Evolutionary conservation across 1,140 invertebrate species (phyloP), one percentile per base, ranked within the genome.

Genomic region (Drosophila pallidifrons): DNA sequence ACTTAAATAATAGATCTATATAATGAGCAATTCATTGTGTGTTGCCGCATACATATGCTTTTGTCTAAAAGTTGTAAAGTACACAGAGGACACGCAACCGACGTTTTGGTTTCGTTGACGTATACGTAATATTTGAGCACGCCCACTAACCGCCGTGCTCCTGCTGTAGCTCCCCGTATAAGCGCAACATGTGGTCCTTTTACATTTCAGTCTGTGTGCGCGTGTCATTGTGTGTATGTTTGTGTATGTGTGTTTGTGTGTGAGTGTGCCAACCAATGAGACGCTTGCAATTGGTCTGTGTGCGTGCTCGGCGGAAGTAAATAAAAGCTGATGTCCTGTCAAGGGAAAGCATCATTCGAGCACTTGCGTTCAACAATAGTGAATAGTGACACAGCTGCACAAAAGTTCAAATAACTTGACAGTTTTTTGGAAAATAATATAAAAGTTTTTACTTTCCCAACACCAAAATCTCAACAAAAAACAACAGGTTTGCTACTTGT

Each of bases 301-400:
- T 59, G 66, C 59, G 55, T 73, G 59, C 68, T 35, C 65, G 61
- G 16, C 71, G 81, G 75, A 86, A 90, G 77, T 82, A 82, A 82
- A 91, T 91, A 91, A 91, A 91, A 91, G 82, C 90, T 47, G 82
- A 82, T 79, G 83, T 91, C 87, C 86, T 91, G 75, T 69, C 71
- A 59, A 46, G 51, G 52, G 38, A 77, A 60, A 77, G 43, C 73
- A 91, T 91, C 91, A 91, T 88, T 91, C 82, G 79, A 88, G 76
- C 76, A 65, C 78, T 74, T 73, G 82, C 78, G 78, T 87, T 91
- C 85, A 77, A 81, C 88, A 91, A 46, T 43, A 70, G 75, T 66
- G 20, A 76, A 67, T 30, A 52, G 68, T 74, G 52, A 45, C 5
- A 60, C 10, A 59, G 30, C 7, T 6, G 30, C 43, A 15, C 47